Evolutionary conservation across 2,113 vertebrate species (phyloP).

Genomic region (Cryptomyrus ogoouensis): DNA sequence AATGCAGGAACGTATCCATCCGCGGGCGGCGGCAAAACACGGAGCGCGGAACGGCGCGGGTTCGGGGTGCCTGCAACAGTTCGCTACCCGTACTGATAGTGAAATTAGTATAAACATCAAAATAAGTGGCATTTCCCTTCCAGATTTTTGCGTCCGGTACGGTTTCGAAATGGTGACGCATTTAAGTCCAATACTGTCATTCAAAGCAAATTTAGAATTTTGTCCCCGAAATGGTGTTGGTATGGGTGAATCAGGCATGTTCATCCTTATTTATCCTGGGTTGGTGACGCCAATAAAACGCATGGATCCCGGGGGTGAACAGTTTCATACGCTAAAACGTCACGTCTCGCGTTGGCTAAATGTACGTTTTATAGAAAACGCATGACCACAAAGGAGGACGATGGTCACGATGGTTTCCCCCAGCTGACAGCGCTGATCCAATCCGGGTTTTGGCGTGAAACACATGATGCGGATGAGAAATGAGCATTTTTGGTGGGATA

Average conservation of each 20-base stretch:
- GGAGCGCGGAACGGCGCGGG: not conserved
- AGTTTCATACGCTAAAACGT: not conserved
- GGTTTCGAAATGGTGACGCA: not conserved
- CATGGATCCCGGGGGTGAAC: not conserved
- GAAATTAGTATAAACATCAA: not conserved
- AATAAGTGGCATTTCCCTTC: not conserved
- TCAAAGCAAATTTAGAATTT: not conserved
- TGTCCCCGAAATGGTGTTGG: not conserved
- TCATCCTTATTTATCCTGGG: not conserved
- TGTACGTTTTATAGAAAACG: not conserved
- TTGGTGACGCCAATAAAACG: not conserved
- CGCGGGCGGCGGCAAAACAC: constrained; percentile 18
- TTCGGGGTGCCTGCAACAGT: not conserved
- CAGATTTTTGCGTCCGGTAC: not conserved
- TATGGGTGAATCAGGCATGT: not conserved
- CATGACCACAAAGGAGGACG: not conserved
- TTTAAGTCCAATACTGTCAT: not conserved
- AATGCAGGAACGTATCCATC: constrained; percentile 19
- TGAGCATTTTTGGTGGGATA: not conserved
- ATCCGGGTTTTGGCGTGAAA: constrained; percentile 22
- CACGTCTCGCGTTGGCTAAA: not conserved
- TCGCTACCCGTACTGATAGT: not conserved
- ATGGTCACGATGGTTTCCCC: constrained; percentile 15
- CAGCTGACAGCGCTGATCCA: constrained; percentile 21
- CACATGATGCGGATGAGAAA: constrained; percentile 18